Conservation (phyloP, 1,140 invertebrate genomes). For the Drosophila carrolli region DNA sequence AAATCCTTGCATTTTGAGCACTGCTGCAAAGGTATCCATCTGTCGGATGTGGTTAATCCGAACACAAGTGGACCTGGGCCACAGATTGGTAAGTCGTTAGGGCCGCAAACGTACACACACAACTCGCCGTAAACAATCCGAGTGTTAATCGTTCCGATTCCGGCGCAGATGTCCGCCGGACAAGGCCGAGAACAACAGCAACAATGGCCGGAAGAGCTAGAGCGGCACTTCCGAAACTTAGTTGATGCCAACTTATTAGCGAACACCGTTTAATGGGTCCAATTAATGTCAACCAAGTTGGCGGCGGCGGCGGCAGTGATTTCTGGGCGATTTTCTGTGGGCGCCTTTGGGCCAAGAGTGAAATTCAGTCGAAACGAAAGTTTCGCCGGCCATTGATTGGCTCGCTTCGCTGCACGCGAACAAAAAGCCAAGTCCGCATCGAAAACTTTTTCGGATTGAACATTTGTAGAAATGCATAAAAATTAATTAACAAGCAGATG, state of each 20-base stretch:
- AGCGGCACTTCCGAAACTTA: conserved; percentile 51
- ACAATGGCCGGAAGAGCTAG: conserved; percentile 11
- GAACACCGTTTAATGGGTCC: conserved; percentile 70
- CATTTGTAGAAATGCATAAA: conserved; percentile 79
- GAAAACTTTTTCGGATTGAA: conserved; percentile 69
- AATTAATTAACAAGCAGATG: conserved; percentile 74
- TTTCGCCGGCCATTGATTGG: conserved; percentile 67
- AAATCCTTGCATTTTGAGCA: background rate
- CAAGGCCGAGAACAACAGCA: conserved; percentile 58
- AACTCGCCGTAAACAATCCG: conserved; percentile 47
- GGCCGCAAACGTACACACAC: conserved; percentile 29
- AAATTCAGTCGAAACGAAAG: conserved; percentile 68
- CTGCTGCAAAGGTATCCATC: conserved; percentile 9
- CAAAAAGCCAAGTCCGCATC: conserved; percentile 37
- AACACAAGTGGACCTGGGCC: background rate
- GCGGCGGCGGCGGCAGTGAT: conserved; percentile 9
- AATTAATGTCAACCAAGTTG: conserved; percentile 77
- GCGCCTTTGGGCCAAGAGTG: conserved; percentile 45
- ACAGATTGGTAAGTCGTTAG: conserved; percentile 46
- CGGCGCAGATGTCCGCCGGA: conserved; percentile 55
- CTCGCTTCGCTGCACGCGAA: conserved; percentile 65
- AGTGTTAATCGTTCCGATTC: conserved; percentile 73
- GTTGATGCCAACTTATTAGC: conserved; percentile 72
- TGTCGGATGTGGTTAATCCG: conserved; percentile 4
- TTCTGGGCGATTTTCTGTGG: conserved; percentile 10